Conservation (phyloP, 2,888 invertebrate species). For the Zaprionus lineosus region DNA sequence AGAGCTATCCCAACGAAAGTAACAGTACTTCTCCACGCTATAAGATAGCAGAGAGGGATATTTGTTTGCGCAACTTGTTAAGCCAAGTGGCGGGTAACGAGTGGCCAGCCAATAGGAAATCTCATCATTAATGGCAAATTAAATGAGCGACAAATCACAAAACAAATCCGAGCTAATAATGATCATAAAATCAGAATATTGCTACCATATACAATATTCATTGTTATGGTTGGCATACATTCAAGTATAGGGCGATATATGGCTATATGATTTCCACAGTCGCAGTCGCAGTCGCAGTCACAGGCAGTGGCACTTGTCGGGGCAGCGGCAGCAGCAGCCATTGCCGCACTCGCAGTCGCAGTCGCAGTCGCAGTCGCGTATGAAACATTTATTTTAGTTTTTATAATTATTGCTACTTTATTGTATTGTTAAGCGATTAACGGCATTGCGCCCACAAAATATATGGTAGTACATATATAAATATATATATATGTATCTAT, state of each 20-base stretch:
- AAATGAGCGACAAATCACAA: slow-evolving; percentile 31
- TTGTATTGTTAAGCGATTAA: slow-evolving; percentile 82
- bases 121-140: slow-evolving; percentile 18
- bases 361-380: slow-evolving; percentile 12
- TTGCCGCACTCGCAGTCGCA: neutral
- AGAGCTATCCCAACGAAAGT: neutral
- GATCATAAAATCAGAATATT: slow-evolving; percentile 70
- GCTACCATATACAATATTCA: slow-evolving; percentile 69
- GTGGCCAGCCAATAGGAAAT: neutral
- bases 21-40: too few species aligned
- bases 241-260: slow-evolving; percentile 8
- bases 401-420: slow-evolving; percentile 82
- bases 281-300: neutral
- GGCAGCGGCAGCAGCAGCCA: slow-evolving; percentile 2
- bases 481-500: slow-evolving; percentile 24
- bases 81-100: neutral
- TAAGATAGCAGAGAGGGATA: slow-evolving; percentile 7
- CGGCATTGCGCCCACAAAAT: slow-evolving; percentile 44
- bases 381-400: slow-evolving; percentile 70
- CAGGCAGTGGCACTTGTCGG: neutral
- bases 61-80: slow-evolving; percentile 10
- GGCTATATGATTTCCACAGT: neutral
- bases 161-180: slow-evolving; percentile 54
- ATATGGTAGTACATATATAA: slow-evolving; percentile 22
- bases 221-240: slow-evolving; percentile 47